Conservation (phyloP, 2,888 invertebrate species). For the Euplexia lucipara region DNA sequence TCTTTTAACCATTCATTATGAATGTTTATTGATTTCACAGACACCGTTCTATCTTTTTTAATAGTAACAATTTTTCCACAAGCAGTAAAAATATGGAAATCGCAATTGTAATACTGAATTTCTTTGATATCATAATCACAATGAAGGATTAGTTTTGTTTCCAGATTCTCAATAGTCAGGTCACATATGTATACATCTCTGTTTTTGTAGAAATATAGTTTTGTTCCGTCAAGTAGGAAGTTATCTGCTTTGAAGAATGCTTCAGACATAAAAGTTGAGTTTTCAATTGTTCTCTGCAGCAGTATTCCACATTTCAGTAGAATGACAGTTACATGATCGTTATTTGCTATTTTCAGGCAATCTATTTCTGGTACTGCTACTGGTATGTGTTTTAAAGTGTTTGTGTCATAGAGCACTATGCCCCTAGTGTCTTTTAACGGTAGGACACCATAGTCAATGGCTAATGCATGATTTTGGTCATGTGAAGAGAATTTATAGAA, state of each 20-base stretch:
- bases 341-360: slow-evolving; percentile 79
- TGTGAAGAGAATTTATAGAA: slow-evolving; percentile 80
- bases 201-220: slow-evolving; percentile 76
- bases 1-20: slow-evolving; percentile 82
- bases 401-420: slow-evolving; percentile 78
- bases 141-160: slow-evolving; percentile 72
- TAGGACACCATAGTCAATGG: slow-evolving; percentile 77
- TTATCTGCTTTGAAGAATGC: slow-evolving; percentile 80
- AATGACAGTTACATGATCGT: slow-evolving; percentile 74
- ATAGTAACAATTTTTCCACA: slow-evolving; percentile 80
- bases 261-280: slow-evolving; percentile 69
- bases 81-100: slow-evolving; percentile 78
- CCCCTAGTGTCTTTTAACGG: slow-evolving; percentile 80
- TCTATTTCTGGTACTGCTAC: slow-evolving; percentile 77
- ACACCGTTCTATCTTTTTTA: slow-evolving; percentile 62
- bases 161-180: slow-evolving; percentile 68
- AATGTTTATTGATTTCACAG: slow-evolving; percentile 70
- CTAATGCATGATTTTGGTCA: slow-evolving; percentile 77
- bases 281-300: slow-evolving; percentile 76
- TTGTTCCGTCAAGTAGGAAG: slow-evolving; percentile 74
- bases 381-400: slow-evolving; percentile 78
- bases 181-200: slow-evolving; percentile 78
- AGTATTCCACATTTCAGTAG: slow-evolving; percentile 76
- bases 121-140: slow-evolving; percentile 81
- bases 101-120: slow-evolving; percentile 73